These are phyloP conservation scores for Drosophila novamexicana DNA, from an alignment of 1,140 invertebrate species.

Conservation along the genomic window DNA sequence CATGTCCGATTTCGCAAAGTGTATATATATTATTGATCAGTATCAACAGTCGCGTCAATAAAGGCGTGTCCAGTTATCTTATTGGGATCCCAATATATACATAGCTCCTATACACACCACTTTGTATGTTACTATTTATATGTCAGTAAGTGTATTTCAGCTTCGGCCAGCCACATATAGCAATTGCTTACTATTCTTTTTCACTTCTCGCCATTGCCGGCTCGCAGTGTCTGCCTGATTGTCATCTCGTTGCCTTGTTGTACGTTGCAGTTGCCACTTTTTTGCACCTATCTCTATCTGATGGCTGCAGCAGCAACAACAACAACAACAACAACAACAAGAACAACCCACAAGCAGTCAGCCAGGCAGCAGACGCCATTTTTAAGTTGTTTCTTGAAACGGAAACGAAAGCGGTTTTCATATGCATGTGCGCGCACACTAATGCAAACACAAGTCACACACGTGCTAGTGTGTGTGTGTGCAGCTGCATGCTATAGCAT, in stretches of 20 bases:
- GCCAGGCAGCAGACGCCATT: slow-evolving; percentile 59
- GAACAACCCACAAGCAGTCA: slow-evolving; percentile 23
- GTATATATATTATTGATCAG: no score
- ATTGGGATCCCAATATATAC: no score
- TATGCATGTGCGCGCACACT: slow-evolving; percentile 67
- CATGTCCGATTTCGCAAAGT: no score
- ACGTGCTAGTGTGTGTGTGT: not conserved
- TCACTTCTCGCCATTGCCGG: slow-evolving; percentile 33
- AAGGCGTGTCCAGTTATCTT: no score
- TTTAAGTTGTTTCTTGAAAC: slow-evolving; percentile 77
- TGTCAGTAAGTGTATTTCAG: not conserved
- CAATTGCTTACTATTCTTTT: slow-evolving; percentile 33
- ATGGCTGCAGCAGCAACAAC: slow-evolving; percentile 49
- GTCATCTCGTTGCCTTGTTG: slow-evolving; percentile 65
- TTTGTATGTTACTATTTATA: no score
- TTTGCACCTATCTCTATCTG: slow-evolving; percentile 75
- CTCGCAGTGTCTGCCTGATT: slow-evolving; percentile 62
- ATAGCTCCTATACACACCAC: no score
- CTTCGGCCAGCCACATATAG: not conserved
- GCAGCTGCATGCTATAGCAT: slow-evolving; percentile 32
- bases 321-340: slow-evolving; percentile 16
- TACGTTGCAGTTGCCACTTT: slow-evolving; percentile 65
- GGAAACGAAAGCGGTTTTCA: slow-evolving; percentile 81
- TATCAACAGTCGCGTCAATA: no score
- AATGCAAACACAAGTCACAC: slow-evolving; percentile 37